Conservation (phyloP, 2,888 invertebrate species). For the Eledona agricola region DNA sequence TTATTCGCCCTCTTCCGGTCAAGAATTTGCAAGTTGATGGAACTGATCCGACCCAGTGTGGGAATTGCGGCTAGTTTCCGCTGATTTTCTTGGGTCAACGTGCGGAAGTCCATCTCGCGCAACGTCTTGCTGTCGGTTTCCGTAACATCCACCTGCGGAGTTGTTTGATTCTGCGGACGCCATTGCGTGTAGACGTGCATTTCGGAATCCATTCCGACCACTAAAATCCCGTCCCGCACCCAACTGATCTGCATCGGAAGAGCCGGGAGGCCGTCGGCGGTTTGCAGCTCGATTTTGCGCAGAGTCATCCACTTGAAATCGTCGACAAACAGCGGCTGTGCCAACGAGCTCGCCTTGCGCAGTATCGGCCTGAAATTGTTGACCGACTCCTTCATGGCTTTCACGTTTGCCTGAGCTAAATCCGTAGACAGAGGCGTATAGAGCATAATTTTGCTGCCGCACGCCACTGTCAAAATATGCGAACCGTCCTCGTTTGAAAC, state of each 20-base stretch:
- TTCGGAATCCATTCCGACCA: slow-evolving; percentile 99
- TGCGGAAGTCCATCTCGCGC: slow-evolving; percentile 74
- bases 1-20: slow-evolving; percentile 70
- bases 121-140: slow-evolving; percentile 71
- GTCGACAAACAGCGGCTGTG: slow-evolving; percentile 88
- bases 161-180: slow-evolving; percentile 73
- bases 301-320: slow-evolving; percentile 98
- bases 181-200: slow-evolving; percentile 99
- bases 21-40: slow-evolving; percentile 82
- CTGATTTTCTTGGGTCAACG: slow-evolving; percentile 74
- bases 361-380: slow-evolving; percentile 85
- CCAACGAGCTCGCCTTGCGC: slow-evolving; percentile 90
- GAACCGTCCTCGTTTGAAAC: slow-evolving; percentile 99
- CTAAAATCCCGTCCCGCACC: slow-evolving; percentile 95
- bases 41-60: slow-evolving; percentile 82
- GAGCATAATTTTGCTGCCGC: slow-evolving; percentile 90
- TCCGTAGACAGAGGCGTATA: slow-evolving; percentile 95
- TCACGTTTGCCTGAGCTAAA: slow-evolving; percentile 92
- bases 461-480: slow-evolving; percentile 95
- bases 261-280: slow-evolving; percentile 95
- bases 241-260: slow-evolving; percentile 98
- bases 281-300: slow-evolving; percentile 86
- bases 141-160: slow-evolving; percentile 66
- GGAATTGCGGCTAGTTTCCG: slow-evolving; percentile 75
- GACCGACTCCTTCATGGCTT: slow-evolving; percentile 75